Conservation (phyloP, 2,888 invertebrate species). For the Trichacis sp. region DNA sequence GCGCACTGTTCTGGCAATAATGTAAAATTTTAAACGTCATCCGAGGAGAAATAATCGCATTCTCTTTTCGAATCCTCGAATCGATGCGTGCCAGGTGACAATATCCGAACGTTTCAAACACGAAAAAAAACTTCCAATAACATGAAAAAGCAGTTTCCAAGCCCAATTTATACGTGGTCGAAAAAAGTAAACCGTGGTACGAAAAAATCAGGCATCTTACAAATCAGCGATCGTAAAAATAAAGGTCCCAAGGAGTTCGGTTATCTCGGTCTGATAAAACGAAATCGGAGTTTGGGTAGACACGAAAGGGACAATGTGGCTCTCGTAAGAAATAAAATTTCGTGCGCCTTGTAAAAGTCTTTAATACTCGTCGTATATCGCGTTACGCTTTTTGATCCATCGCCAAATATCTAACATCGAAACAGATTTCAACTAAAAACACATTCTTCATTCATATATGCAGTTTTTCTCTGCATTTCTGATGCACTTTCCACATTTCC, state of each 20-base stretch:
- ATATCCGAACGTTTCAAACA: background rate
- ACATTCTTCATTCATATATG: too few species aligned
- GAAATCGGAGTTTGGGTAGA: slow-evolving; percentile 5
- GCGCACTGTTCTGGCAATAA: slow-evolving; percentile 19
- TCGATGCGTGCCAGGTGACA: slow-evolving; percentile 4
- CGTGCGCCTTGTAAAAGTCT: slow-evolving; percentile 62
- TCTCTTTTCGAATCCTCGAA: slow-evolving; percentile 5
- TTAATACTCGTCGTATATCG: slow-evolving; percentile 54
- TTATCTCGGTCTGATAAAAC: slow-evolving; percentile 13
- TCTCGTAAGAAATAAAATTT: slow-evolving; percentile 63
- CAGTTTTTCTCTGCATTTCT: too few species aligned
- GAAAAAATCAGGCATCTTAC: background rate
- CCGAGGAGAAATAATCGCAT: slow-evolving; percentile 7
- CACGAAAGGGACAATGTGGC: slow-evolving; percentile 44
- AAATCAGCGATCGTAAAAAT: slow-evolving; percentile 8
- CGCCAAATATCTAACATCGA: slow-evolving; percentile 28
- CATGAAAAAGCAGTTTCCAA: too few species aligned
- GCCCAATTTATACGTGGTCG: too few species aligned
- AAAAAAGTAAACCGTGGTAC: too few species aligned
- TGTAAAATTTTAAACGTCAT: slow-evolving; percentile 17
- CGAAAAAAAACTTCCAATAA: background rate
- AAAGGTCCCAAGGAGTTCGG: background rate
- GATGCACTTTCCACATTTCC: too few species aligned
- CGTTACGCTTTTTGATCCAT: slow-evolving; percentile 39
- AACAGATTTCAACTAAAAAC: too few species aligned